Evolutionary conservation across 2,797 vertebrate species (phyloP), one percentile per base, ranked within the genome.

Genomic region (Selene dorsalis): DNA sequence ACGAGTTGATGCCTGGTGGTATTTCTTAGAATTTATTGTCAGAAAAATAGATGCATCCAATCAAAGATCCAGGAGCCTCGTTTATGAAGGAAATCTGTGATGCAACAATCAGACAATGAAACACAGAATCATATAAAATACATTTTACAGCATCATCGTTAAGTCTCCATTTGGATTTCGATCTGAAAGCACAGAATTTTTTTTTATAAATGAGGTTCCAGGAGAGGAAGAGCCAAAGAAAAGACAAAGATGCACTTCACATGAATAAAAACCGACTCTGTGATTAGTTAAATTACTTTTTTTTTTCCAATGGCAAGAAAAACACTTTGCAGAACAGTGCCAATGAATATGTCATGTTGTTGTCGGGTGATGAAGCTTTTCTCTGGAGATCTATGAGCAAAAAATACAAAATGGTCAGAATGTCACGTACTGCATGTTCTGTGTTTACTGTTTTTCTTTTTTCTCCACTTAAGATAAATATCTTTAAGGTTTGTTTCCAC

Each of bases 141-240:
- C 22, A 10, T 26, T 55, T 55, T 0, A 50, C 18, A 32, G 6
- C 6, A 43, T 38, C 64, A 1, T 4, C 0, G 59, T 18, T n/a
- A 70, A 64, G 30, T 41, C 8, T 73, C 6, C 0, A 14, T 65
- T 82, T 26, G 43, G 8, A 22, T 68, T 76, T 58, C 39, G 17
- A 53, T 80, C 3, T 60, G 1, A 28, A 26, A 20, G 18, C 35
- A 62, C 3, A 11, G 24, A n/a, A 12, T 41, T 41, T 41, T 13
- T 41, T 9, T 68, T 59, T 45, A 7, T 74, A 75, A 87, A 67
- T 47, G 69, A 82, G 59, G 63, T 75, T 82, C 18, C 28, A 53
- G 70, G 59, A 85, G 65, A 43, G 20, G 28, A 32, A 2, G 58
- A 85, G 89, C 87, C 88, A 89, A 90, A 92, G 82, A 86, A 81